Conservation (phyloP, 1,140 invertebrate genomes). For the Camponotus vicinus region DNA sequence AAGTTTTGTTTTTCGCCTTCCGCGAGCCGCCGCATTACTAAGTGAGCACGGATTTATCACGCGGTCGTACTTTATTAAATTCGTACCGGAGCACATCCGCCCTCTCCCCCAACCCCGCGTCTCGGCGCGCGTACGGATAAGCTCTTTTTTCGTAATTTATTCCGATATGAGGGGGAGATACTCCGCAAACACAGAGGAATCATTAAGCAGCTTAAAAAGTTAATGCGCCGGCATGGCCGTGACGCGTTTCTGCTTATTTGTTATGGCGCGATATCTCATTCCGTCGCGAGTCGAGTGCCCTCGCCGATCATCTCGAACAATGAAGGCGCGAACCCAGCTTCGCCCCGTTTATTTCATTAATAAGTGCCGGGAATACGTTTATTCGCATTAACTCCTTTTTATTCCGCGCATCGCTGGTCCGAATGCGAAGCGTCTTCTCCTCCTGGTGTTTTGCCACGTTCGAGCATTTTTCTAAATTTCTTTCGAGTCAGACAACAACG, state of each 20-base stretch:
- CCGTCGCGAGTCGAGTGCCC: not conserved
- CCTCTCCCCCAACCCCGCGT: not conserved
- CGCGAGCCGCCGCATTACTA: constrained; percentile 72
- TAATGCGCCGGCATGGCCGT: constrained; percentile 46
- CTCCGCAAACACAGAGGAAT: constrained; percentile 22
- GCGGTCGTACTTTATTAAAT: constrained; percentile 80
- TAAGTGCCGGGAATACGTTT: constrained; percentile 5
- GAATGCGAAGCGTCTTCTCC: not conserved
- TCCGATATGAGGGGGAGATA: constrained; percentile 61
- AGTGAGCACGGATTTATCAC: constrained; percentile 79
- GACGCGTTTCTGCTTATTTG: constrained; percentile 54
- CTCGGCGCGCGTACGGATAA: constrained; percentile 50
- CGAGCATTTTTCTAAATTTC: constrained; percentile 37
- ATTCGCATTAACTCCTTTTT: constrained; percentile 22
- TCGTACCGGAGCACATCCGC: constrained; percentile 56
- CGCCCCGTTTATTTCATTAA: constrained; percentile 25
- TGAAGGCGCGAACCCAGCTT: not conserved
- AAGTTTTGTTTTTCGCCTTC: constrained; percentile 74
- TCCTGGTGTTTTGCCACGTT: not conserved
- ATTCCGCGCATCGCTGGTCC: not conserved
- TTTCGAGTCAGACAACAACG: not conserved
- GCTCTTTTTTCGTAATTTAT: constrained; percentile 67
- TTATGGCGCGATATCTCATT: constrained; percentile 47
- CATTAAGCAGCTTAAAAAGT: constrained; percentile 61
- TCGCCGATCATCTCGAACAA: constrained; percentile 34